Evolutionary conservation across 2,888 invertebrate genomes (phyloP).

Genomic region (Caenorhabditis uteleia): DNA sequence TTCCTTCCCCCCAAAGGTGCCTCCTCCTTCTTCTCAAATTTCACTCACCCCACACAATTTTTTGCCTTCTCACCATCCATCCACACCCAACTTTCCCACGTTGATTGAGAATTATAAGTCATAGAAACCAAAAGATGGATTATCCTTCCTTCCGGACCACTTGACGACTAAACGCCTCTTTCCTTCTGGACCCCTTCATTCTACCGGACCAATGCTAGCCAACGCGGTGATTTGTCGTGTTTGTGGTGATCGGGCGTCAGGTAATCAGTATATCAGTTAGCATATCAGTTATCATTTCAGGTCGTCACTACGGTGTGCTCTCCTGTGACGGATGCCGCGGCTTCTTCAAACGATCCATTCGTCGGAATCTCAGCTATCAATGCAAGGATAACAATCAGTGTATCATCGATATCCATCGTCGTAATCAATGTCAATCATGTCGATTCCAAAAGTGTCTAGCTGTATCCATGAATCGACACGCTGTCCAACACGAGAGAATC

Average conservation of each 20-base stretch:
- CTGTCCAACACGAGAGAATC: not conserved
- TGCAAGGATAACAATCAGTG: slow-evolving; percentile 89
- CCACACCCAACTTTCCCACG: too few relatives aligned
- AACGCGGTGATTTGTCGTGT: slow-evolving; percentile 40
- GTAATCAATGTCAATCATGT: slow-evolving; percentile 94
- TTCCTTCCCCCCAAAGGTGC: too few relatives aligned
- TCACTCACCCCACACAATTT: too few relatives aligned
- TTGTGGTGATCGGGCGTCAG: slow-evolving; percentile 62
- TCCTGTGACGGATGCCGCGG: slow-evolving; percentile 78
- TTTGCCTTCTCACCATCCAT: too few relatives aligned
- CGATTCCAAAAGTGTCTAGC: slow-evolving; percentile 75
- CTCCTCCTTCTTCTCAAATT: too few relatives aligned
- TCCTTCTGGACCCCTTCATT: not conserved
- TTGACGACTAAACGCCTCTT: too few relatives aligned
- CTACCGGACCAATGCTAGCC: not conserved
- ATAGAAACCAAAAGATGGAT: too few relatives aligned
- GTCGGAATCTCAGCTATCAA: slow-evolving; percentile 71
- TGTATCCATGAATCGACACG: slow-evolving; percentile 53
- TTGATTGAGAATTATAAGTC: too few relatives aligned
- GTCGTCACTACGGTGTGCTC: slow-evolving; percentile 71
- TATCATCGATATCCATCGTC: slow-evolving; percentile 85
- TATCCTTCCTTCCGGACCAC: too few relatives aligned
- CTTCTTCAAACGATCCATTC: slow-evolving; percentile 83
- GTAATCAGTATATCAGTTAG: slow-evolving; percentile 14
- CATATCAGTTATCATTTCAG: slow-evolving; percentile 19